Base-by-base conservation (phyloP, 1,140 invertebrate genomes). In the Oryzaephilus surinamensis region DNA sequence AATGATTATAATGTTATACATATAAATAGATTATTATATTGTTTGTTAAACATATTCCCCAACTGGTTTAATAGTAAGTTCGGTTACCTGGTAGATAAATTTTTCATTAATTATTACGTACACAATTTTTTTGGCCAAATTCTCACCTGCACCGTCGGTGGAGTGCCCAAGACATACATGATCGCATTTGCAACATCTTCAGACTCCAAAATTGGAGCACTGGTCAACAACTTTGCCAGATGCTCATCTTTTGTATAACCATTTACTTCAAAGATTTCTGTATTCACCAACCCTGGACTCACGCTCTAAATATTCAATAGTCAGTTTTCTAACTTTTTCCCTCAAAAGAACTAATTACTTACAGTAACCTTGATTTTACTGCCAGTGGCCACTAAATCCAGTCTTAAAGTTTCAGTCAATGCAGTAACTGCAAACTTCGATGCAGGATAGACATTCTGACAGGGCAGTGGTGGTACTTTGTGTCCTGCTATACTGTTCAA, bases 361-460 rank as follows among this genome's bases (percentile, higher is more conserved):
- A 81, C 79, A 46, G 79, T 76, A 4, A 82, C 67, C 58, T 78
- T 74, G 33, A 81, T 81, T 30, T 68, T 67, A 17, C 67, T 65
- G 12, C 71, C 69, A 10, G 61, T 52, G 3, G 57, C 50, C 0
- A 61, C 55, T 16, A 88, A 64, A 57, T 88, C 84, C 21, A 71
- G 69, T 18, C 75, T 59, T 6, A 84, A 52, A 0, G 74, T 69
- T 40, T 77, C 69, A 1, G 72, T 71, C 39, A 87, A 59, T 0
- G 73, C 76, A 2, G 72, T 79, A 1, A 85, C 57, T 1, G 77
- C 81, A 61, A 72, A 71, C 65, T 87, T 87, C 11, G 73, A 74
- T 6, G 74, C 70, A 1, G 69, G 43, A 56, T 86, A 86, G 20
- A 79, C 53, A 46, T 52, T 66, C 0, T 41, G 16, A 3, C 42